Percentiles rank a stretch among this genome's conserved stretches.
Evolutionary conservation across 2,888 invertebrate genomes (phyloP).

Genomic region (Polyommatus iphigenia): DNA sequence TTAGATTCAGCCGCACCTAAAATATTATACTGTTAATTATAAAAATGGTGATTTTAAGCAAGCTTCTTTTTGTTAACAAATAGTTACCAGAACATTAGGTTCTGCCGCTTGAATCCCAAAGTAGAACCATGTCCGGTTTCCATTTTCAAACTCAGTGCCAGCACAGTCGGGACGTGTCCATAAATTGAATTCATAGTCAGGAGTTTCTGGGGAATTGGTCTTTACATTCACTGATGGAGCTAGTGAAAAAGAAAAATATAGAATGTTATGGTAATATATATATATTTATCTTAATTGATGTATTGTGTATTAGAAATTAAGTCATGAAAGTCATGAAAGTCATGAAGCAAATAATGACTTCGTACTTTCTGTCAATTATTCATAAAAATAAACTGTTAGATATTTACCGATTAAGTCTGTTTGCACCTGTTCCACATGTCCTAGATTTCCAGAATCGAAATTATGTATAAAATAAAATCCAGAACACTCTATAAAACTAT

Average conservation of each 20-base stretch:
- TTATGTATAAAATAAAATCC: slow-evolving; percentile 91
- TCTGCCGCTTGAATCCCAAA: slow-evolving; percentile 86
- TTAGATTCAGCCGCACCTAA: slow-evolving; percentile 89
- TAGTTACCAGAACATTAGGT: slow-evolving; percentile 76
- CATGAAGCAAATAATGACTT: slow-evolving; percentile 31
- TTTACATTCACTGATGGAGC: slow-evolving; percentile 52
- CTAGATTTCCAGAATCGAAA: slow-evolving; percentile 95
- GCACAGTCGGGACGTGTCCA: slow-evolving; percentile 95
- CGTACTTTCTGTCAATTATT: slow-evolving; percentile 18
- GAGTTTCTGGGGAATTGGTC: slow-evolving; percentile 71
- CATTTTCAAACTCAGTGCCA: slow-evolving; percentile 93
- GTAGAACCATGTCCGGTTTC: slow-evolving; percentile 95
- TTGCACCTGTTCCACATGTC: slow-evolving; percentile 87
- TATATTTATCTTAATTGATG: background rate
- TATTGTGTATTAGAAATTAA: too few relatives aligned
- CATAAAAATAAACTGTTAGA: slow-evolving; percentile 1
- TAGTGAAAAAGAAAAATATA: background rate
- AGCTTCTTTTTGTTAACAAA: background rate
- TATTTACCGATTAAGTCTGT: slow-evolving; percentile 79
- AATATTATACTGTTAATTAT: slow-evolving; percentile 3
- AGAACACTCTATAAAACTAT: slow-evolving; percentile 80
- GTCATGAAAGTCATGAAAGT: too few relatives aligned
- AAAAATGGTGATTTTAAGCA: too few relatives aligned
- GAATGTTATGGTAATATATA: background rate
- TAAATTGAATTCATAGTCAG: slow-evolving; percentile 91